phyloP scores from a whole-genome alignment of 2,888 invertebrate genomes.

The Acholoe squamosa region DNA sequence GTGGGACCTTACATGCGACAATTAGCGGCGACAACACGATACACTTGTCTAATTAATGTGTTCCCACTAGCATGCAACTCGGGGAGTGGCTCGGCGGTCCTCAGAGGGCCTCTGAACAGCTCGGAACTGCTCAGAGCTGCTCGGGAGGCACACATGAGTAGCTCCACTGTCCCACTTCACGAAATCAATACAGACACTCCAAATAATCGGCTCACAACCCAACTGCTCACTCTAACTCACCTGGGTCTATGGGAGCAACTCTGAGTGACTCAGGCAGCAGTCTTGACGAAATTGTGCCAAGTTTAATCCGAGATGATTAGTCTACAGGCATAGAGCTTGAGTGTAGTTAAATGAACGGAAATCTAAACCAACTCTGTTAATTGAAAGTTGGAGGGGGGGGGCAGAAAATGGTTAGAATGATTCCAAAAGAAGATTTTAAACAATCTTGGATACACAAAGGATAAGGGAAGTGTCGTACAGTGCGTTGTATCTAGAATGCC shows the following conservation, averaged over 20 bases:
- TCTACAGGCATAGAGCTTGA: no score
- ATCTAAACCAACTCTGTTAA: no score
- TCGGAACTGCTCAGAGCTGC: slow-evolving; percentile 6
- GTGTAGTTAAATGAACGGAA: no score
- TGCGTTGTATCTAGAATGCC: no score
- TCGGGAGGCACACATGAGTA: neutral
- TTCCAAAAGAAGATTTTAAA: no score
- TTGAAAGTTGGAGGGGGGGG: no score
- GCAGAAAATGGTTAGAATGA: no score
- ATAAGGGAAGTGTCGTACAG: no score
- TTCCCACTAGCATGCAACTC: slow-evolving; percentile 21
- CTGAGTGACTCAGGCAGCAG: neutral
- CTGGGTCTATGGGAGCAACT: neutral
- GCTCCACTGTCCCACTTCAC: slow-evolving; percentile 47
- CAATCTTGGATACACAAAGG: no score
- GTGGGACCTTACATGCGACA: neutral
- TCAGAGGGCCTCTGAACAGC: slow-evolving; percentile 1
- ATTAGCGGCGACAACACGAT: slow-evolving; percentile 48
- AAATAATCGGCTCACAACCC: slow-evolving; percentile 15
- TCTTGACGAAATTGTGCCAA: neutral
- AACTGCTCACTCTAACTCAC: slow-evolving; percentile 23
- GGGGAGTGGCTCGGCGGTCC: slow-evolving; percentile 35
- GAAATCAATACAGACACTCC: slow-evolving; percentile 38
- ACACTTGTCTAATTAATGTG: slow-evolving; percentile 53
- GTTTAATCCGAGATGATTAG: neutral